A percentile compares a stretch with the other conserved stretches of the same genome.
These are phyloP conservation scores for Osmerus mordax DNA, from an alignment of 2,113 vertebrate species.

Conservation along the genomic window DNA sequence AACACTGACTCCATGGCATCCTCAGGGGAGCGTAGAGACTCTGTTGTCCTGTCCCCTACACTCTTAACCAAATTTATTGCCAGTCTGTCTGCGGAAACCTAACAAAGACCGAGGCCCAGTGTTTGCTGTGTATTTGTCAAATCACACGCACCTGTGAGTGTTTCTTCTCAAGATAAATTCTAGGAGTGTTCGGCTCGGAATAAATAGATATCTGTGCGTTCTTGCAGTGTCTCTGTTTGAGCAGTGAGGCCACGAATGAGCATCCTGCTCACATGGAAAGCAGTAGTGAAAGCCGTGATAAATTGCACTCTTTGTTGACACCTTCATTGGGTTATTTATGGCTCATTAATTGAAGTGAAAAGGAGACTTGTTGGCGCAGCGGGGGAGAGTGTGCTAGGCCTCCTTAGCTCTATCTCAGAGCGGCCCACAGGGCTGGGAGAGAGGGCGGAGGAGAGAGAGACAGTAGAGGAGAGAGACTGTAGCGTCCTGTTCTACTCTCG, in stretches of 20 bases:
- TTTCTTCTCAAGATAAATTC: conserved; percentile 86
- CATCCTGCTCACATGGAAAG: conserved; percentile 73
- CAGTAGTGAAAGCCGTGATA: conserved; percentile 89
- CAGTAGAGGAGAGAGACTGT: conserved; percentile 17
- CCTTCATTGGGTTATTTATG: conserved; percentile 99
- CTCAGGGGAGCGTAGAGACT: conserved; percentile 69
- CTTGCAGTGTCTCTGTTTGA: conserved; percentile 35
- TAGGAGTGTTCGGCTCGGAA: conserved; percentile 77
- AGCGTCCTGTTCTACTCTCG: conserved; percentile 43
- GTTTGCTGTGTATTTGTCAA: conserved; percentile 90
- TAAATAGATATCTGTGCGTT: conserved; percentile 75
- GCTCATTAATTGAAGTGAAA: conserved; percentile 98
- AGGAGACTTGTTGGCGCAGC: conserved; percentile 88
- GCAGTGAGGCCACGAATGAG: conserved; percentile 76
- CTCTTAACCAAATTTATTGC: conserved; percentile 91
- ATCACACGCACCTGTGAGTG: conserved; percentile 85
- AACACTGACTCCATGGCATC: conserved; percentile 64
- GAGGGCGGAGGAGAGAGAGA: conserved; percentile 26
- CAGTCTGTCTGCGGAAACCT: conserved; percentile 77
- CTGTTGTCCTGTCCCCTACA: conserved; percentile 62
- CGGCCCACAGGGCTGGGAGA: conserved; percentile 62
- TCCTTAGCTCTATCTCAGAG: conserved; percentile 62
- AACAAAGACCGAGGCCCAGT: conserved; percentile 78
- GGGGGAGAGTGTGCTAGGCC: conserved; percentile 69
- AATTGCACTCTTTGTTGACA: conserved; percentile 95